Conservation (phyloP, 2,797 vertebrate species). For the Zonotrichia albicollis region DNA sequence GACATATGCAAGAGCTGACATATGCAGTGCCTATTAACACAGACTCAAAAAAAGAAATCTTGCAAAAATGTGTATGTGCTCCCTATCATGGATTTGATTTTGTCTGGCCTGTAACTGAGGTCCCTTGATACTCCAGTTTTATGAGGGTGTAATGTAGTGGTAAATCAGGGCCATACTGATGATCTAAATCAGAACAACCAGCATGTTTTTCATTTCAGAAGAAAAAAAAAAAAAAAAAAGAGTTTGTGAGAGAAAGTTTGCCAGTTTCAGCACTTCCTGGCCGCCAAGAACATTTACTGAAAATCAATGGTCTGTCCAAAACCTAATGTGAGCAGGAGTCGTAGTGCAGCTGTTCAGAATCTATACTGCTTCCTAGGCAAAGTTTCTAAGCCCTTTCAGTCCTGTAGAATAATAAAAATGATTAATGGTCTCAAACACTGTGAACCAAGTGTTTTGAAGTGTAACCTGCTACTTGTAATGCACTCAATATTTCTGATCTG, state of each 20-base stretch:
- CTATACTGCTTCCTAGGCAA: constrained; percentile 69
- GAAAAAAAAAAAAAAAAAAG: neutral
- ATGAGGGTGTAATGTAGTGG: constrained; percentile 41
- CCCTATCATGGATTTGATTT: neutral
- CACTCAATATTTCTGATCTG: constrained; percentile 67
- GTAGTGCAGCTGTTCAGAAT: constrained; percentile 69
- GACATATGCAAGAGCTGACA: neutral
- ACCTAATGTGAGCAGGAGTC: constrained; percentile 65
- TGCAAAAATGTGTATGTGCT: neutral
- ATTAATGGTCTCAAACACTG: constrained; percentile 67
- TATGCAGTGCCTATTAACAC: neutral
- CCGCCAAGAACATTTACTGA: constrained; percentile 66
- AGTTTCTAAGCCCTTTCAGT: constrained; percentile 69
- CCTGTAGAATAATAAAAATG: constrained; percentile 74
- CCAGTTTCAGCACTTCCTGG: constrained; percentile 63
- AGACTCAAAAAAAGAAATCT: neutral
- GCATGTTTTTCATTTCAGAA: constrained; percentile 50
- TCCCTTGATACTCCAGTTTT: constrained; percentile 23
- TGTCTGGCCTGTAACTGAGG: constrained; percentile 6
- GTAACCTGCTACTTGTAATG: constrained; percentile 75
- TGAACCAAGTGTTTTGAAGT: constrained; percentile 75
- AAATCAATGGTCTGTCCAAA: constrained; percentile 68
- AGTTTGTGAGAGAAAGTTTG: constrained; percentile 42
- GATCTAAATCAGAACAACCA: constrained; percentile 55
- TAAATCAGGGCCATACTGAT: constrained; percentile 18